Percentiles rank a stretch among this genome's conserved stretches.
Conservation (phyloP, 1,140 invertebrate species). For the Pogonus chalceus region DNA sequence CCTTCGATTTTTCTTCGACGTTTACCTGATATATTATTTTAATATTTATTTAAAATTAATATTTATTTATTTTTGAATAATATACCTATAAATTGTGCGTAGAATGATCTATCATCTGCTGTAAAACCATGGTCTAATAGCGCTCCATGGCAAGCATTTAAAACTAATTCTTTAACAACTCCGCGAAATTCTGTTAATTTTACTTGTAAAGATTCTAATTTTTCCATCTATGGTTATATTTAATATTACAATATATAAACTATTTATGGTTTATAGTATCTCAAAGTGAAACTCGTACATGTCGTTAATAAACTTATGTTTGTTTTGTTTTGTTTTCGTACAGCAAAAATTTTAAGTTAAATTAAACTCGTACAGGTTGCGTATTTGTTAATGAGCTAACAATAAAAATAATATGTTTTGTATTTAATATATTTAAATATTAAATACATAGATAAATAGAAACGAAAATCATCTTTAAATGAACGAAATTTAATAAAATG, state of each 20-base stretch:
- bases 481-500: no score
- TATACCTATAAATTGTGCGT: constrained; percentile 10
- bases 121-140: constrained; percentile 60
- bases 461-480: no score
- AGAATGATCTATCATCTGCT: constrained; percentile 24
- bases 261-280: no score
- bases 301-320: no score
- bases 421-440: no score
- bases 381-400: no score
- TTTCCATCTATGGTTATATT: constrained; percentile 36
- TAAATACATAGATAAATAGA: no score
- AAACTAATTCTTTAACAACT: constrained; percentile 51
- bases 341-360: no score
- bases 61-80: constrained; percentile 1
- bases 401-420: no score
- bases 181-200: constrained; percentile 49
- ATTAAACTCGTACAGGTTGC: no score
- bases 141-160: constrained; percentile 58
- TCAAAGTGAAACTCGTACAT: no score
- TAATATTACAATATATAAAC: constrained; percentile 13
- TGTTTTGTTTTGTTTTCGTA: no score
- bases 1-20: neutral
- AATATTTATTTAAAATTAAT: constrained; percentile 1
- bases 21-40: neutral
- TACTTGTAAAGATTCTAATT: constrained; percentile 40